Evolutionary conservation across 2,888 invertebrate genomes (phyloP).

Genomic region (Morpho helenor): DNA sequence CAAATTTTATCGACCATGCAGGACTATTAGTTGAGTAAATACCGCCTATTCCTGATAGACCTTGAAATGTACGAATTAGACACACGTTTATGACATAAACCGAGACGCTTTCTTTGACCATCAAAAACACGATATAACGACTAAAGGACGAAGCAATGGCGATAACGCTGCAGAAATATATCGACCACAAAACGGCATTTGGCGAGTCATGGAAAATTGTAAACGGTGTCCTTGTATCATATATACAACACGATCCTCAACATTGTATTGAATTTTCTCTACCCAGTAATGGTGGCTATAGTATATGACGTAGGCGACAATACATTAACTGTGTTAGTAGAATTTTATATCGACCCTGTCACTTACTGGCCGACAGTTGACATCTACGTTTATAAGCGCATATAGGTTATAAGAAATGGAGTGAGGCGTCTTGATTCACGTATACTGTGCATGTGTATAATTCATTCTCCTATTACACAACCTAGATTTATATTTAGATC

Average conservation of each 20-base stretch:
- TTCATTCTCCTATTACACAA: background rate
- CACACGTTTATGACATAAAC: background rate
- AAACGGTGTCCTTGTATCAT: too few relatives aligned
- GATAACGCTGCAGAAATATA: too few relatives aligned
- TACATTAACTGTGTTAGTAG: too few relatives aligned
- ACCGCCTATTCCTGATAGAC: constrained; percentile 21
- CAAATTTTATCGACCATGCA: constrained; percentile 27
- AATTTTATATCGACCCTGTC: constrained; percentile 62
- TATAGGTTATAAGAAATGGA: constrained; percentile 46
- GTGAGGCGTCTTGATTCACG: constrained; percentile 37
- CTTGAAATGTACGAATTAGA: constrained; percentile 7
- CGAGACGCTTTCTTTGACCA: background rate
- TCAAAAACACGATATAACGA: background rate
- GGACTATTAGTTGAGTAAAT: constrained; percentile 20
- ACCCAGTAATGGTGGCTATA: too few relatives aligned
- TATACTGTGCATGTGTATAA: background rate
- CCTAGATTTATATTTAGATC: background rate
- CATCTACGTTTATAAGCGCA: constrained; percentile 36
- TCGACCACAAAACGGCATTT: too few relatives aligned
- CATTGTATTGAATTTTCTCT: too few relatives aligned
- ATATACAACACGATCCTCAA: too few relatives aligned
- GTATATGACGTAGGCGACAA: too few relatives aligned
- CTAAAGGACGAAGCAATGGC: background rate
- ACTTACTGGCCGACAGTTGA: constrained; percentile 14
- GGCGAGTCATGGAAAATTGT: too few relatives aligned